phyloP scores from a whole-genome alignment of 2,113 vertebrate species.

The Hippocampus abdominalis region DNA sequence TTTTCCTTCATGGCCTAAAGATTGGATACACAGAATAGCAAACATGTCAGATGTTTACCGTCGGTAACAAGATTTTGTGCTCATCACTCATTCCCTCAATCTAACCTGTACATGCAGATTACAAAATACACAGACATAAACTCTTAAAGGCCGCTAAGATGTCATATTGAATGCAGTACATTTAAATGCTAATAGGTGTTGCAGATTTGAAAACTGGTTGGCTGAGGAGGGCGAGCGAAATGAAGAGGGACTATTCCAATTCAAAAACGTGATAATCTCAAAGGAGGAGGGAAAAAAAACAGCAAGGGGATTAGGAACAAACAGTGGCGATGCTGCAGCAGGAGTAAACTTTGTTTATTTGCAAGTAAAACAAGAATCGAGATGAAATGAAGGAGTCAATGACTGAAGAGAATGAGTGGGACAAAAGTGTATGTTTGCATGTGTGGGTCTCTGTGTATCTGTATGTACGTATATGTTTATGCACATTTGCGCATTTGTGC shows the following conservation, averaged over 20 bases:
- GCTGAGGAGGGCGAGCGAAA: conserved; percentile 43
- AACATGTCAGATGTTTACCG: conserved; percentile 43
- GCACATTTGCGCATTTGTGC: conserved; percentile 22
- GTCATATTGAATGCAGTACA: conserved; percentile 61
- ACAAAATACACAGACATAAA: not conserved
- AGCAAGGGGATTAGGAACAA: conserved; percentile 69
- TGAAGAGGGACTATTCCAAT: conserved; percentile 41
- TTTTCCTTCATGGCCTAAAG: conserved; percentile 5
- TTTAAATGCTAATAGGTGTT: conserved; percentile 69
- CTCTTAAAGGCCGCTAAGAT: conserved; percentile 29
- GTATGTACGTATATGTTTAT: conserved; percentile 29
- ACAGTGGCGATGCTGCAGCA: conserved; percentile 57
- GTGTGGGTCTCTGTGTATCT: conserved; percentile 14
- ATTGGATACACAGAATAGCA: conserved; percentile 15
- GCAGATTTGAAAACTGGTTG: conserved; percentile 45
- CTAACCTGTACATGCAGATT: conserved; percentile 26
- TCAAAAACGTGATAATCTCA: conserved; percentile 70
- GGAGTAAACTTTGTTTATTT: conserved; percentile 66
- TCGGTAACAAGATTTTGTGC: conserved; percentile 55
- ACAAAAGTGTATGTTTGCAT: conserved; percentile 42
- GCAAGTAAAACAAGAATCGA: conserved; percentile 63
- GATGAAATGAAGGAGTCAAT: conserved; percentile 40
- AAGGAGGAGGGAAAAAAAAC: conserved; percentile 62
- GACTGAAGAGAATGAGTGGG: conserved; percentile 49
- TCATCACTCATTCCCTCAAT: conserved; percentile 53